Evolutionary conservation across 2,797 vertebrate species (phyloP).

Genomic region (Coluber constrictor): DNA sequence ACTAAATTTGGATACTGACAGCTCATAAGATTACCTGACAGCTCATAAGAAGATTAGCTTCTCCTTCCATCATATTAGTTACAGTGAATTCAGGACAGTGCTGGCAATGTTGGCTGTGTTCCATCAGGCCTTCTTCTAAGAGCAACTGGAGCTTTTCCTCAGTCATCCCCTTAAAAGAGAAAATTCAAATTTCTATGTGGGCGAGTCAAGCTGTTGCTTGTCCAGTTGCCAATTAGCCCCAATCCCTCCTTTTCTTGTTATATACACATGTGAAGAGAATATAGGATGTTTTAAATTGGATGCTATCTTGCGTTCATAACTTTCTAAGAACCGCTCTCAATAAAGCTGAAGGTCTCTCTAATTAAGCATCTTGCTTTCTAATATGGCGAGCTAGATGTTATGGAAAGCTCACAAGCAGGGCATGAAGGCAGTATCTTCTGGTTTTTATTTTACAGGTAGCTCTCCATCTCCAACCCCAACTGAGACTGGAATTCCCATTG

Average conservation of each 20-base stretch:
- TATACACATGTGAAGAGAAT: not conserved
- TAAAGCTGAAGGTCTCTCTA: not conserved
- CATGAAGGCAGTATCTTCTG: not conserved
- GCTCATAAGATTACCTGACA: conserved; percentile 9
- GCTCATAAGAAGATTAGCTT: conserved; percentile 9
- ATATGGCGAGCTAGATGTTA: not conserved
- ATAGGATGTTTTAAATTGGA: not conserved
- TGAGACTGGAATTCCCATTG: not conserved
- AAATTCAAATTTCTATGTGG: not conserved
- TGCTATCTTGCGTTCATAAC: not conserved
- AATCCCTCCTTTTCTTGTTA: not conserved
- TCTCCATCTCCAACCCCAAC: not conserved
- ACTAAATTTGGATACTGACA: not conserved
- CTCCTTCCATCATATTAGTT: not conserved
- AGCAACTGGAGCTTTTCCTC: not conserved
- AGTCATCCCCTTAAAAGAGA: conserved; percentile 12
- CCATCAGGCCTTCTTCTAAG: not conserved
- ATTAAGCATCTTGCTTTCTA: not conserved
- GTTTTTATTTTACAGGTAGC: not conserved
- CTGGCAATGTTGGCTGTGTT: not conserved
- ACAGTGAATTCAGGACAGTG: not conserved
- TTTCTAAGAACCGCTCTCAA: not conserved
- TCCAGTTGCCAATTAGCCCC: not conserved
- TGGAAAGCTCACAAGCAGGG: not conserved
- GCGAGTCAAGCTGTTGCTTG: not conserved